A percentile compares a stretch with the other conserved stretches of the same genome.
Conservation (phyloP, 2,113 vertebrate species). For the Chrysochloris asiatica region DNA sequence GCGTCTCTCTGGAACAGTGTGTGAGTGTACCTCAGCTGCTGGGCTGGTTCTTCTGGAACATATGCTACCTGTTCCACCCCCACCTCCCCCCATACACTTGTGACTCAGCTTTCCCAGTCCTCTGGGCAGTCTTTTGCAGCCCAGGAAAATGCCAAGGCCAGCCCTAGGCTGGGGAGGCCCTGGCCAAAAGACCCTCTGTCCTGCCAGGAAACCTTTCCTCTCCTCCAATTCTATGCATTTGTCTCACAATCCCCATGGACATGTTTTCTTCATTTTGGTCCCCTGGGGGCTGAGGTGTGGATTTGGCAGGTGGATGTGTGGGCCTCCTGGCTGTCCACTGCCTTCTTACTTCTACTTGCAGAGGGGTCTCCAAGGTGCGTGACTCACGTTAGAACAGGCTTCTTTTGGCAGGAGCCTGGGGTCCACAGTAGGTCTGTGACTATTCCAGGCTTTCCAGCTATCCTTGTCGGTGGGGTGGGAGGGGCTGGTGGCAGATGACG, state of each 20-base stretch:
- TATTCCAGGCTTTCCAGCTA: not conserved
- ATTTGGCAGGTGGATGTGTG: not conserved
- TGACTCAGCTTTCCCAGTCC: slow-evolving; percentile 32
- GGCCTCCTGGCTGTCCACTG: not conserved
- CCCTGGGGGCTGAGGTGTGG: not conserved
- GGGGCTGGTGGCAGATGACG: not conserved
- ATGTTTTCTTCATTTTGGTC: not conserved
- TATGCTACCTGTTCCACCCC: not conserved
- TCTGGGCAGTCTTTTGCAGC: not conserved
- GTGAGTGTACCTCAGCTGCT: slow-evolving; percentile 24
- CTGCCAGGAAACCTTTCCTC: not conserved
- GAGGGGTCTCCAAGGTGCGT: not conserved
- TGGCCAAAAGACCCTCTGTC: not conserved
- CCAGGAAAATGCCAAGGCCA: not conserved
- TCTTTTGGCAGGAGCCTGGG: not conserved
- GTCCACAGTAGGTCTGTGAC: not conserved
- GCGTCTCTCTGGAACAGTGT: slow-evolving; percentile 55
- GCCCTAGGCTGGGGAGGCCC: not conserved
- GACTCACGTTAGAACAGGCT: not conserved
- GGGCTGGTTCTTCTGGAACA: slow-evolving; percentile 62
- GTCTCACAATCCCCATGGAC: not conserved
- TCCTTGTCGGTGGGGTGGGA: not conserved
- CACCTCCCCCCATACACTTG: not conserved
- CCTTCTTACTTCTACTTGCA: not conserved
- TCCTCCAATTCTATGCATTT: not conserved